Percentiles rank a stretch among this genome's conserved stretches.
phyloP scores from a whole-genome alignment of 2,113 vertebrate species.

The Calyptommatus sinebrachiatus region DNA sequence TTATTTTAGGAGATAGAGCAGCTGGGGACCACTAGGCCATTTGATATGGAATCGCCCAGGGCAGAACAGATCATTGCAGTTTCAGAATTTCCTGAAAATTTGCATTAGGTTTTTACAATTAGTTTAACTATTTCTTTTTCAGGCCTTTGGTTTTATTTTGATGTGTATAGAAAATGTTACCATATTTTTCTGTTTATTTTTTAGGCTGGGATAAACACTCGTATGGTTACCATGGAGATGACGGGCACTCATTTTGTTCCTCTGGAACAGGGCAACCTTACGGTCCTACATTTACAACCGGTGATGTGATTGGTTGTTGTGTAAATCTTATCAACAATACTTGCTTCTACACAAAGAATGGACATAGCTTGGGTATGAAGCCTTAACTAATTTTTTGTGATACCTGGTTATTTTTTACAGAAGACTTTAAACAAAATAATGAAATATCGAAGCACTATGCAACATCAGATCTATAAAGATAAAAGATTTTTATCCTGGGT shows the following conservation, averaged over 20 bases:
- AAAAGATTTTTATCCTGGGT: no score
- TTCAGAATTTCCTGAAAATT: neutral
- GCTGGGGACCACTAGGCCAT: no score
- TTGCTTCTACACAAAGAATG: conserved; percentile 86
- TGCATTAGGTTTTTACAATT: neutral
- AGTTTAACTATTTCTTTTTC: neutral
- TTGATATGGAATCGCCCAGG: no score
- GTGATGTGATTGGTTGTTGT: conserved; percentile 84
- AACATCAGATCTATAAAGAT: neutral
- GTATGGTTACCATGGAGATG: conserved; percentile 85
- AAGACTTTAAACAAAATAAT: neutral
- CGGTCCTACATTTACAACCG: conserved; percentile 82
- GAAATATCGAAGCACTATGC: neutral
- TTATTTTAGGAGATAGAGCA: no score
- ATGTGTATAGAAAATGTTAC: neutral
- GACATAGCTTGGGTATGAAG: conserved; percentile 82
- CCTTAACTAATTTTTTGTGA: neutral
- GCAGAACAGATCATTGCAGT: neutral
- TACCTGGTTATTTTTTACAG: neutral
- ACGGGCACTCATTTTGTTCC: conserved; percentile 85
- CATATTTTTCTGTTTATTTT: conserved; percentile 52
- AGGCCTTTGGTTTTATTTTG: neutral
- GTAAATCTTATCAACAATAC: conserved; percentile 86
- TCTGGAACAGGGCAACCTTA: conserved; percentile 84
- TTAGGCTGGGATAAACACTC: conserved; percentile 86